Percentiles rank a stretch among this genome's conserved stretches.
phyloP scores from a whole-genome alignment of 2,888 invertebrate genomes.

The Sarcophaga carnaria region DNA sequence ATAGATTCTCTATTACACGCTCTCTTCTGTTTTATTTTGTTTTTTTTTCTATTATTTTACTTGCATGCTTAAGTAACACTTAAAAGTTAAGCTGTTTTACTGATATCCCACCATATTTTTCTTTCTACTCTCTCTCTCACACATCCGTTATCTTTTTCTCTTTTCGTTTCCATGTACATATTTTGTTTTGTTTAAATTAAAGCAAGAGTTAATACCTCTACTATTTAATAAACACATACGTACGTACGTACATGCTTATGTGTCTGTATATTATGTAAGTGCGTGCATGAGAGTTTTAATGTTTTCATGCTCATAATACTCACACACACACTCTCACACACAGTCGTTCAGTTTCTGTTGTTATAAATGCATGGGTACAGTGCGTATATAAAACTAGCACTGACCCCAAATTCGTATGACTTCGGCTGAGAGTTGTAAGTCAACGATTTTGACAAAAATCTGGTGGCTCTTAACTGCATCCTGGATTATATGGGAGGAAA shows the following conservation, averaged over 20 bases:
- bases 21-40: neutral
- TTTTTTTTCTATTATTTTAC: slow-evolving; percentile 3
- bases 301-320: neutral
- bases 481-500: too few species aligned
- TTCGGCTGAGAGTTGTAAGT: too few species aligned
- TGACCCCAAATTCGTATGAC: too few species aligned
- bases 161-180: too few species aligned
- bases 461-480: too few species aligned
- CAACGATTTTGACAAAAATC: too few species aligned
- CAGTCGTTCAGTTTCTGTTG: too few species aligned
- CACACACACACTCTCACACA: neutral
- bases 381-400: neutral
- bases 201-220: neutral
- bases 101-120: neutral
- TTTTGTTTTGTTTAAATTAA: too few species aligned
- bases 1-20: slow-evolving; percentile 12
- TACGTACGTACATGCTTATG: neutral
- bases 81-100: slow-evolving; percentile 55
- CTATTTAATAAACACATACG: slow-evolving; percentile 18
- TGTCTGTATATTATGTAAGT: neutral
- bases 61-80: slow-evolving; percentile 70
- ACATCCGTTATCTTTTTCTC: too few species aligned
- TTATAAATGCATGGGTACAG: neutral
- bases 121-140: neutral
- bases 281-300: neutral